Evolutionary conservation across 2,888 invertebrate genomes (phyloP).

Genomic region (Tubulanus polymorphus): DNA sequence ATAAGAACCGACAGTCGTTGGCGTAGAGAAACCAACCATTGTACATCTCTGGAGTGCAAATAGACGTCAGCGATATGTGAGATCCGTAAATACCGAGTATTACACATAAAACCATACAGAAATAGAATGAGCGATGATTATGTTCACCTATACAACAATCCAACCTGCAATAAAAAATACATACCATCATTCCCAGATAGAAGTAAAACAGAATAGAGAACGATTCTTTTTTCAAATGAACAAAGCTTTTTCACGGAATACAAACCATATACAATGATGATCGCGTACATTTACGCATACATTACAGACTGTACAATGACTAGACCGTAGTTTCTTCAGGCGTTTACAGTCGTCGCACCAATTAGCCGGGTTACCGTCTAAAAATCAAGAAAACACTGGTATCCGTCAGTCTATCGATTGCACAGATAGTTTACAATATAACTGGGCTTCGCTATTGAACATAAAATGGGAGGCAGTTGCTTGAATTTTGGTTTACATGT

Average conservation of each 20-base stretch:
- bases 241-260: conserved; percentile 3
- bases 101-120: conserved; percentile 44
- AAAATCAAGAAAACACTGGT: too few species aligned
- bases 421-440: too few species aligned
- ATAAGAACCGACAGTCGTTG: conserved; percentile 79
- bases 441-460: too few species aligned
- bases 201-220: neutral
- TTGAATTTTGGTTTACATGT: too few species aligned
- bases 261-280: conserved; percentile 52
- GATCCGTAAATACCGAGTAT: conserved; percentile 62
- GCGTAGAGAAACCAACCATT: conserved; percentile 70
- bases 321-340: conserved; percentile 67
- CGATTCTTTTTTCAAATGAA: neutral
- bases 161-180: conserved; percentile 31
- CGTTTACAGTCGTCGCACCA: conserved; percentile 65
- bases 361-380: conserved; percentile 22
- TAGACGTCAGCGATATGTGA: conserved; percentile 78
- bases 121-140: conserved; percentile 50
- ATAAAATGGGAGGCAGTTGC: too few species aligned
- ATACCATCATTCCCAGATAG: neutral
- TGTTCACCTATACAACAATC: conserved; percentile 49
- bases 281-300: conserved; percentile 73
- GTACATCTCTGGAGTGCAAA: conserved; percentile 74
- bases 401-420: too few species aligned
- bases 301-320: conserved; percentile 80